Evolutionary conservation across 2,888 invertebrate genomes (phyloP).

Genomic region (Trisateles emortualis): DNA sequence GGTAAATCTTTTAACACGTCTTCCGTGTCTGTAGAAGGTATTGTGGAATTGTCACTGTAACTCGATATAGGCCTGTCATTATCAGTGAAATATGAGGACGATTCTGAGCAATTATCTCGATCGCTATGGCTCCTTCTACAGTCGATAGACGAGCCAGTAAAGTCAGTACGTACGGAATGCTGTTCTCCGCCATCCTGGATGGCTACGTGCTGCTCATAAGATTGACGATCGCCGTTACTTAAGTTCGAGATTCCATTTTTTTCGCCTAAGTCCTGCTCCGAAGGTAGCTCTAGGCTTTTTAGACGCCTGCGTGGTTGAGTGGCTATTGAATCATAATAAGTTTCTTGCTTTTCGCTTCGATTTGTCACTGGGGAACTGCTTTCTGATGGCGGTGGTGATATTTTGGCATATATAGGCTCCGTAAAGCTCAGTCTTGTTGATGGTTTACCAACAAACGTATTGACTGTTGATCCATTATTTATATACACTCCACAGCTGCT

Average conservation of each 20-base stretch:
- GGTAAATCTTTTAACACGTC: slow-evolving; percentile 83
- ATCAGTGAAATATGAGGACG: slow-evolving; percentile 82
- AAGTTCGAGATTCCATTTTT: slow-evolving; percentile 69
- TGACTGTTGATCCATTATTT: slow-evolving; percentile 57
- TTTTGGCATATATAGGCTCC: slow-evolving; percentile 83
- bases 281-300: slow-evolving; percentile 75
- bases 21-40: slow-evolving; percentile 83
- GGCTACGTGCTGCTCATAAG: slow-evolving; percentile 71
- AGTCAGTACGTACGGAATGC: slow-evolving; percentile 80
- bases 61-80: slow-evolving; percentile 84
- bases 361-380: slow-evolving; percentile 74
- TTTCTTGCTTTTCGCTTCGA: slow-evolving; percentile 69
- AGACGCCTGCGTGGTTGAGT: slow-evolving; percentile 80
- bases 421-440: slow-evolving; percentile 77
- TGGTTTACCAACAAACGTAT: slow-evolving; percentile 59
- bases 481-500: slow-evolving; percentile 75
- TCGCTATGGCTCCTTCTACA: slow-evolving; percentile 81
- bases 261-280: slow-evolving; percentile 70
- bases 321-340: slow-evolving; percentile 82
- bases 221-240: slow-evolving; percentile 76
- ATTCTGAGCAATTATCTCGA: slow-evolving; percentile 84
- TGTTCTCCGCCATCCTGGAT: slow-evolving; percentile 78
- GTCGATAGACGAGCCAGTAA: slow-evolving; percentile 76
- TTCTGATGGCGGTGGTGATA: slow-evolving; percentile 74
- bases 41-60: slow-evolving; percentile 83